Conservation (phyloP, 2,888 invertebrate species). For the Hyles lineata region DNA sequence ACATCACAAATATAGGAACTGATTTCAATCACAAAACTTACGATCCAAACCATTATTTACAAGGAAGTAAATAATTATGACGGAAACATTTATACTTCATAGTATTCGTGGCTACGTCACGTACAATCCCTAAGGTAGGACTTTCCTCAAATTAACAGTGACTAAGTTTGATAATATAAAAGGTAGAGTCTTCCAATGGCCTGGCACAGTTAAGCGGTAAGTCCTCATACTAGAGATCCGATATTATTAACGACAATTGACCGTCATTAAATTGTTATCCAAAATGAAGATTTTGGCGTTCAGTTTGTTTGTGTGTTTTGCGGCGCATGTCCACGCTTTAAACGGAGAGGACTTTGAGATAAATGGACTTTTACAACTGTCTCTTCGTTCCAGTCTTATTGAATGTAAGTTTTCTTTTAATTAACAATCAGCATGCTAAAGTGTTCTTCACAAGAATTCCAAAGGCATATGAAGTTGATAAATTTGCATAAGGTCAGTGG, state of each 20-base stretch:
- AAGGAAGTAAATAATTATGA: neutral
- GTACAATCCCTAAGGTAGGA: neutral
- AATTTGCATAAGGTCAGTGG: no score
- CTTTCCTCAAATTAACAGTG: conserved; percentile 26
- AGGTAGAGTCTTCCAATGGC: neutral
- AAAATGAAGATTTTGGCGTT: conserved; percentile 40
- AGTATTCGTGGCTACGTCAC: neutral
- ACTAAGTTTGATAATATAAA: conserved; percentile 8
- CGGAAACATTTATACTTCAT: neutral
- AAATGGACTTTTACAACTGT: conserved; percentile 71
- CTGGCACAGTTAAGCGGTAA: conserved; percentile 9
- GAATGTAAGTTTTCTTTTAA: conserved; percentile 65
- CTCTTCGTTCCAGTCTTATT: conserved; percentile 62
- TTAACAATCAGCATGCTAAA: no score
- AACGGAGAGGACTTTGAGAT: conserved; percentile 68
- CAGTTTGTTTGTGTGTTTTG: conserved; percentile 44
- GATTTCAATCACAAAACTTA: neutral
- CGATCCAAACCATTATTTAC: neutral
- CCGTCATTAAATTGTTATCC: conserved; percentile 2
- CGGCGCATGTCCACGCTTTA: conserved; percentile 47
- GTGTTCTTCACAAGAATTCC: no score
- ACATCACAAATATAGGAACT: no score
- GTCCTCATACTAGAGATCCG: conserved; percentile 12
- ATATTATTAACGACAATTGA: conserved; percentile 3
- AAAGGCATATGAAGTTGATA: no score